Evolutionary conservation across 2,113 vertebrate genomes (phyloP).

Genomic region (Erythrocercus mccallii): DNA sequence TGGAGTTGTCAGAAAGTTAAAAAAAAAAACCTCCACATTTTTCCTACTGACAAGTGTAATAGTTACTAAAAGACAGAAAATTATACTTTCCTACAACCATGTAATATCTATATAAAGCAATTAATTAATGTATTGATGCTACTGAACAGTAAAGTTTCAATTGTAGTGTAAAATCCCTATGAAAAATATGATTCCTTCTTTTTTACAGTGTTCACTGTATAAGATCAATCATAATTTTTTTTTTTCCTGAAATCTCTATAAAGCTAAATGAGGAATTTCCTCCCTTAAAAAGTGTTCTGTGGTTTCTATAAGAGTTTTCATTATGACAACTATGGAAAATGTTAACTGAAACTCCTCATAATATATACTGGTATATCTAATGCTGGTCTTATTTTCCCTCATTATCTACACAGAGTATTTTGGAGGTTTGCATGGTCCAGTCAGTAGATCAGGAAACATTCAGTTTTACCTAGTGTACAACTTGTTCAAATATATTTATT

Average conservation of each 20-base stretch:
- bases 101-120: slow-evolving; percentile 56
- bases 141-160: slow-evolving; percentile 47
- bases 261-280: slow-evolving; percentile 57
- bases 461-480: background rate
- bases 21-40: background rate
- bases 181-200: slow-evolving; percentile 38
- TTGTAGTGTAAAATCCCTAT: slow-evolving; percentile 59
- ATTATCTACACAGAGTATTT: background rate
- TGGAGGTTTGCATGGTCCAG: background rate
- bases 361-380: background rate
- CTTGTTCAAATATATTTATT: background rate
- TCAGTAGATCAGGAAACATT: background rate
- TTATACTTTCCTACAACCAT: slow-evolving; percentile 31
- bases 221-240: slow-evolving; percentile 23
- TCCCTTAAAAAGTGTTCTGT: slow-evolving; percentile 57
- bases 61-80: slow-evolving; percentile 37
- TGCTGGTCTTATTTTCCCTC: background rate
- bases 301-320: slow-evolving; percentile 48
- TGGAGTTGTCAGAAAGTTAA: slow-evolving; percentile 26
- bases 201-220: slow-evolving; percentile 47
- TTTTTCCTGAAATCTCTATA: slow-evolving; percentile 28
- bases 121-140: slow-evolving; percentile 36
- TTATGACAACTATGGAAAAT: background rate
- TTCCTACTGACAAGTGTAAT: slow-evolving; percentile 24
- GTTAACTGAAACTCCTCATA: background rate